These are phyloP conservation scores for Silurus lanzhouensis DNA, from an alignment of 2,797 vertebrate genomes.

Conservation along the genomic window DNA sequence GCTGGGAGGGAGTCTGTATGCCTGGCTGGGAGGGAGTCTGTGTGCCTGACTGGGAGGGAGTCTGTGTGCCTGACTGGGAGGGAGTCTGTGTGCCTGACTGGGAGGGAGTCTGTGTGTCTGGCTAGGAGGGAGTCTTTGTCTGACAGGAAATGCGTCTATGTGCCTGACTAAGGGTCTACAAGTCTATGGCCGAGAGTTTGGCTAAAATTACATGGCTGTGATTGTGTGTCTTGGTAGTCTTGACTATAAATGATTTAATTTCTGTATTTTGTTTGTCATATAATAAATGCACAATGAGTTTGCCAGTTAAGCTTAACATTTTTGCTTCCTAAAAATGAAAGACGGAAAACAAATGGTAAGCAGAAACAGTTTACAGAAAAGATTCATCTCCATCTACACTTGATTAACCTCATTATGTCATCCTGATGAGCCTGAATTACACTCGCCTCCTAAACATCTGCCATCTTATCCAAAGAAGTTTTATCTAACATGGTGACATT, in stretches of 20 bases:
- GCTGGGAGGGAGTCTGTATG: neutral
- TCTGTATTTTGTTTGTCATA: conserved; percentile 6
- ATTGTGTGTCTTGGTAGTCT: neutral
- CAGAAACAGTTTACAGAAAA: conserved; percentile 20
- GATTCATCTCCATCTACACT: conserved; percentile 27
- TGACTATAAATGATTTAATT: neutral
- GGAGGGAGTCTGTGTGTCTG: neutral
- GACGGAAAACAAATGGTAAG: conserved; percentile 28
- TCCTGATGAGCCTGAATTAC: conserved; percentile 5
- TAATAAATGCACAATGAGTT: conserved; percentile 2
- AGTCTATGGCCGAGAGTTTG: neutral
- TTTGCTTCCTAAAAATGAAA: conserved; percentile 23
- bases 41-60: neutral
- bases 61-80: neutral
- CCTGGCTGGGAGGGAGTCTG: neutral
- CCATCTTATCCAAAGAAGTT: neutral
- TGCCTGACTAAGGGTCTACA: neutral
- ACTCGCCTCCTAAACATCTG: neutral
- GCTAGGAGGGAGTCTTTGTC: neutral
- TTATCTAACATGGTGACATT: neutral
- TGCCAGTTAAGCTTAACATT: conserved; percentile 27
- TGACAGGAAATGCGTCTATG: too few species aligned
- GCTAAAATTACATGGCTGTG: neutral
- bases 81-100: neutral
- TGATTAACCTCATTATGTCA: conserved; percentile 14